Percentiles rank a stretch among this genome's conserved stretches.
These are phyloP conservation scores for Phylloscopus whistleri DNA, from an alignment of 2,113 vertebrate genomes.

Conservation along the genomic window DNA sequence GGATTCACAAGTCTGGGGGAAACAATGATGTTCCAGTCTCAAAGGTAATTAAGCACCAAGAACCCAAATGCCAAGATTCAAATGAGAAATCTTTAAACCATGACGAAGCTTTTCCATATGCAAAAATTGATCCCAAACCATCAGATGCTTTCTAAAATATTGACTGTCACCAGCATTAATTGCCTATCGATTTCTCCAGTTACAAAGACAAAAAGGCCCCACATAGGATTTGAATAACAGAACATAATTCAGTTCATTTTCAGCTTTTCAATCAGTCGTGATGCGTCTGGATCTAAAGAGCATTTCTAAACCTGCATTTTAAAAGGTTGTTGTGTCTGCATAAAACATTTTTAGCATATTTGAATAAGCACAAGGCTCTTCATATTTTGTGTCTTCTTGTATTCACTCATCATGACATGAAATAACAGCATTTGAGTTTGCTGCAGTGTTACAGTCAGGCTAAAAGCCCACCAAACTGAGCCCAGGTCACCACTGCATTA, in stretches of 20 bases:
- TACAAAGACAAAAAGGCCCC: neutral
- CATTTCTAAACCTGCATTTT: neutral
- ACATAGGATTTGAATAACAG: neutral
- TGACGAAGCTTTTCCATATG: neutral
- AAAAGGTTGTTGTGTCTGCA: neutral
- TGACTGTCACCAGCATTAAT: neutral
- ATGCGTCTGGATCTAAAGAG: neutral
- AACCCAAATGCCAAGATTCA: neutral
- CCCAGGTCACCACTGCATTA: neutral
- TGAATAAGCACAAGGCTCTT: neutral
- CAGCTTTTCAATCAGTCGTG: neutral
- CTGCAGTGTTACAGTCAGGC: neutral
- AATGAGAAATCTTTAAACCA: neutral
- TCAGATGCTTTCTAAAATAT: neutral
- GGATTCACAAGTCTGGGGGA: neutral
- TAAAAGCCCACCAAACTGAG: neutral
- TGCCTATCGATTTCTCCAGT: neutral
- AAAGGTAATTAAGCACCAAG: neutral
- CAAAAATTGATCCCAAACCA: neutral
- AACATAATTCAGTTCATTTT: neutral
- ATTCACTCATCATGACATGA: neutral
- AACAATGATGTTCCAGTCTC: neutral
- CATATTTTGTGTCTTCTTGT: neutral
- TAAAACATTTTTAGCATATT: neutral
- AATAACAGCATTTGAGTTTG: neutral